Conservation (phyloP, 2,113 vertebrate genomes). For the Lathamus discolor region DNA sequence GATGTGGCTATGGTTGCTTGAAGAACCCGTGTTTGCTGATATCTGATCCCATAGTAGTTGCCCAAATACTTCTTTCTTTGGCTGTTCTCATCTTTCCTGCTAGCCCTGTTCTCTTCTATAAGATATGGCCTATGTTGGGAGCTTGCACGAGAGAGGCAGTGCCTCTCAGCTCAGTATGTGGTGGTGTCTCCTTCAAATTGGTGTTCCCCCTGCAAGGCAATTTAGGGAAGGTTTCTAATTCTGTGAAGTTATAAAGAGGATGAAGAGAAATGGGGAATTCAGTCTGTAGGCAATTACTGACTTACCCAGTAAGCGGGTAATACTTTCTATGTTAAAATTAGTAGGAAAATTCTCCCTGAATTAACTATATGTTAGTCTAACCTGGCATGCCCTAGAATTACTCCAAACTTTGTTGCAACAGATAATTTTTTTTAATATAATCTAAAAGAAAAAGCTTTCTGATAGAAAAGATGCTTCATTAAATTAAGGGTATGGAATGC, state of each 20-base stretch:
- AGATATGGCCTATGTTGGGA: background rate
- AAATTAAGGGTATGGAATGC: background rate
- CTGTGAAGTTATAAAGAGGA: background rate
- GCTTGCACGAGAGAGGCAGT: accelerated
- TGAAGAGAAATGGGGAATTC: background rate
- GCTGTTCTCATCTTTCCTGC: background rate
- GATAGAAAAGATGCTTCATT: background rate
- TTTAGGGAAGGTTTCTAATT: background rate
- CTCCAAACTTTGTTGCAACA: background rate
- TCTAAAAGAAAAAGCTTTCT: background rate
- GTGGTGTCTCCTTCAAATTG: background rate
- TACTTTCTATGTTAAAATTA: background rate
- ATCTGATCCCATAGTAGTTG: background rate
- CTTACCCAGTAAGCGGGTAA: background rate
- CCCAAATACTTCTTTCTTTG: background rate
- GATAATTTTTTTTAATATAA: background rate
- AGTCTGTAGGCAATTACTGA: background rate
- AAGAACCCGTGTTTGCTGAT: background rate
- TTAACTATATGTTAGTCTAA: background rate
- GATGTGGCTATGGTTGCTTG: background rate
- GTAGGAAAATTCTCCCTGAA: background rate
- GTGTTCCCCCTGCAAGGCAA: background rate
- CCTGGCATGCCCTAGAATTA: background rate
- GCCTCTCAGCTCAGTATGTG: background rate
- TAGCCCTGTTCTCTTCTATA: background rate